Evolutionary conservation across 1,140 invertebrate genomes (phyloP), one percentile per base, ranked within the genome.

Genomic region (Idris sp.): DNA sequence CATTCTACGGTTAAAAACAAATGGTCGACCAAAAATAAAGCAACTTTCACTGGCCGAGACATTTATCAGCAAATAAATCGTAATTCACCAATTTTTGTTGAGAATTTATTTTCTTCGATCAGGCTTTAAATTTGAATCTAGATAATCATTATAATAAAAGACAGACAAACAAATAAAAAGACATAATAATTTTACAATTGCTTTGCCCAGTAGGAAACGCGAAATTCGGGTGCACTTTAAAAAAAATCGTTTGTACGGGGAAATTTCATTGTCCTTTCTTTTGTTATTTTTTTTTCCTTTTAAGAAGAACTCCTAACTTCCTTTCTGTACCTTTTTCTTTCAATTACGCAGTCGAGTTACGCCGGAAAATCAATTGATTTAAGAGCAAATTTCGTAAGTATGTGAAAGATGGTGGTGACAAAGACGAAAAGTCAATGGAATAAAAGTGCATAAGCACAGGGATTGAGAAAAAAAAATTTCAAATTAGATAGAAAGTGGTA

Each of bases 311-410:
- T n/a, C n/a, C n/a, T 10, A 8, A 10, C 30, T 11, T 10, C 33
- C 5, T 48, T 19, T 13, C 13, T 26, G 35, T 36, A 8, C 41
- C 53, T 59, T 58, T 68, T 68, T 44, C 44, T 68, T 58, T 49
- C 51, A 68, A 41, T 68, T 58, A 68, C 64, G 33, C 36, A 68
- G 43, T 68, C 53, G 62, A 56, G 53, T 69, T 69, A 61, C 48
- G 54, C 15, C 25, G 28, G 54, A 53, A 48, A 71, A 71, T 62
- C 48, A 54, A 71, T 61, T 71, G 48, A 71, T 71, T 71, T 71
- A 59, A 54, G 41, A 61, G 53, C 36, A 1, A 22, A 13, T 4
- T 33, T 49, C 38, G 31, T 13, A 19, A 46, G 35, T 48, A 16
- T 40, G 46, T 53, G 15, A 40, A 31, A 58, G n/a, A n/a, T n/a